Evolutionary conservation across 2,888 invertebrate species (phyloP), one percentile per base, ranked within the genome.

Genomic region (Prosopocoilus inquinatus): DNA sequence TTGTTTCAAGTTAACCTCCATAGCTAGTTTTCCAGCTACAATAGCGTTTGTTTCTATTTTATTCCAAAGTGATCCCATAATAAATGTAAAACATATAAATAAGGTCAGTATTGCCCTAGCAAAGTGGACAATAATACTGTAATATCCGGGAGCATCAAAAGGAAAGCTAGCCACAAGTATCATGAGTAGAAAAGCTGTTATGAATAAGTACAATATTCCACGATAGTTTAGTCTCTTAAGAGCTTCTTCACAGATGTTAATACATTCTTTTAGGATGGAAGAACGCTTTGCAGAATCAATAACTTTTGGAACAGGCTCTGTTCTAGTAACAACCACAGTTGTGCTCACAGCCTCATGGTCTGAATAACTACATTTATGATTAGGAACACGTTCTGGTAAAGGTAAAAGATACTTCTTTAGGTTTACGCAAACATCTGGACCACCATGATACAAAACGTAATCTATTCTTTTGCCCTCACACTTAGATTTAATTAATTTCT

Each of bases 381-480:
- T 84, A 0, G 92, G 90, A 35, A 94, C 86, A 66, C 87, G 81
- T 50, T 85, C 81, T 61, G 89, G 86, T 60, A 93, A 80, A 1
- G 94, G 91, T 60, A 89, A 83, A 8, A 80, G 78, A 69, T 88
- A 90, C 60, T 82, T 81, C 3, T 76, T 66, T 43, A 84, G 76
- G 20, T 78, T 74, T 8, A 82, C 72, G 56, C 68, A 64, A 28
- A 73, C 59, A 34, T 67, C 70, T 58, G 50, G 13, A 54, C 74
- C 72, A 36, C 80, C 74, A 60, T 79, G 80, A 72, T 86, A 92
- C 66, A 96, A 79, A 63, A 98, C 89, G 74, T 96, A 94, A 80
- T 98, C 98, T 64, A 98, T 94, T 58, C 96, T 84, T 74, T 92
- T 90, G 12, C 96, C 96, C 0, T 90, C 88, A 50, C 79, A 78